phyloP scores from a whole-genome alignment of 1,140 invertebrate genomes.

The Drosophila arawakana region DNA sequence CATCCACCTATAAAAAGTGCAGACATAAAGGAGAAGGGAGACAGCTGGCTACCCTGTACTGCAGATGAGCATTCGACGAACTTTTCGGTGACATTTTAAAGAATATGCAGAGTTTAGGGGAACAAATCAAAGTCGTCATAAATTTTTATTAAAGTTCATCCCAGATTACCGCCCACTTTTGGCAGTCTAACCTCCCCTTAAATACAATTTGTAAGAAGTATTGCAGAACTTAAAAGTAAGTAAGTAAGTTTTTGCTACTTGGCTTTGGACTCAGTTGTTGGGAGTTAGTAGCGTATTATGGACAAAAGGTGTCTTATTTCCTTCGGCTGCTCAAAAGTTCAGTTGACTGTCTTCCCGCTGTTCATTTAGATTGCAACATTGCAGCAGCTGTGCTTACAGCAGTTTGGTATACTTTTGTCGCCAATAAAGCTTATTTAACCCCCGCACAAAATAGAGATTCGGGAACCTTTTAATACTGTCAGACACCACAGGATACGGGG shows the following conservation, averaged over 20 bases:
- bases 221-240: background rate
- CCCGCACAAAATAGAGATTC: conserved; percentile 11
- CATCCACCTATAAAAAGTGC: too few relatives aligned
- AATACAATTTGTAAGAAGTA: background rate
- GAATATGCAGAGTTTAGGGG: too few relatives aligned
- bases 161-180: background rate
- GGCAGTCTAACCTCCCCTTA: too few relatives aligned
- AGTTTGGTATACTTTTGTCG: background rate
- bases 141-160: background rate
- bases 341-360: background rate
- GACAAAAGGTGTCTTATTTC: conserved; percentile 13
- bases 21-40: too few relatives aligned
- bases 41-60: too few relatives aligned
- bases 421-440: background rate
- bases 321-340: conserved; percentile 11
- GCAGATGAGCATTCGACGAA: too few relatives aligned
- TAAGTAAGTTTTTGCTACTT: background rate
- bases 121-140: too few relatives aligned
- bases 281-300: conserved; percentile 9
- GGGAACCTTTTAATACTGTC: conserved; percentile 14
- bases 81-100: too few relatives aligned
- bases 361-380: conserved; percentile 28
- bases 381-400: conserved; percentile 30
- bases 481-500: conserved; percentile 2
- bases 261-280: conserved; percentile 21